These are phyloP conservation scores for Gobius niger DNA, from an alignment of 2,113 vertebrate genomes.

Conservation along the genomic window DNA sequence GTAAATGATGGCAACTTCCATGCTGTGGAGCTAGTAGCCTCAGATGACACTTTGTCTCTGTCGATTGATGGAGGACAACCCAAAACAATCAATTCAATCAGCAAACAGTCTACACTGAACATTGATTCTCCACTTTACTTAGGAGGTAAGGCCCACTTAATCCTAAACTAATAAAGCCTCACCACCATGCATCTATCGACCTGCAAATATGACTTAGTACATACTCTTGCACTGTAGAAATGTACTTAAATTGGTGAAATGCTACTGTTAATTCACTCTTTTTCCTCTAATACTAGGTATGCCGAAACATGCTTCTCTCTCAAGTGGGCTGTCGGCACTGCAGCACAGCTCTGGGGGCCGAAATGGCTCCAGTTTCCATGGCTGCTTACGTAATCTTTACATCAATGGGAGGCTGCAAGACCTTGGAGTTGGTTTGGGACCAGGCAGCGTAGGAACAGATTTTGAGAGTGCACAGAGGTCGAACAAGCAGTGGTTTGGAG, in stretches of 20 bases:
- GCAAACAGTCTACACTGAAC: constrained; percentile 89
- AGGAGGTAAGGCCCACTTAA: constrained; percentile 83
- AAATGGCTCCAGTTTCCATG: constrained; percentile 93
- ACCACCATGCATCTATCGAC: too few species aligned
- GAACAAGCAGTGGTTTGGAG: constrained; percentile 82
- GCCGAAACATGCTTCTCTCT: constrained; percentile 76
- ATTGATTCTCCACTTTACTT: constrained; percentile 91
- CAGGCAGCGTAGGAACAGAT: constrained; percentile 68
- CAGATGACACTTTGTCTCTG: constrained; percentile 90
- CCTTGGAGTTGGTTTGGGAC: constrained; percentile 84
- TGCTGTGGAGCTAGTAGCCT: constrained; percentile 88
- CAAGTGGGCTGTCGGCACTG: constrained; percentile 78
- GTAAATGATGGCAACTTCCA: constrained; percentile 98
- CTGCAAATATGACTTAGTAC: too few species aligned
- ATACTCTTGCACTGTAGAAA: neutral
- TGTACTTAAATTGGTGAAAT: neutral
- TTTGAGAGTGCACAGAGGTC: constrained; percentile 36
- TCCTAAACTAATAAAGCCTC: too few species aligned
- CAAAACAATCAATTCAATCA: constrained; percentile 92
- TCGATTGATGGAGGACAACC: constrained; percentile 92
- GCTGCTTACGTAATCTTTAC: constrained; percentile 91
- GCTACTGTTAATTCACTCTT: neutral
- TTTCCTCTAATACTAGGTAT: constrained; percentile 78
- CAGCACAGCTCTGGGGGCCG: constrained; percentile 86
- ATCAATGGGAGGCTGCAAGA: constrained; percentile 95